Conservation (phyloP, 2,888 invertebrate species). For the Oxystoma pomonae region DNA sequence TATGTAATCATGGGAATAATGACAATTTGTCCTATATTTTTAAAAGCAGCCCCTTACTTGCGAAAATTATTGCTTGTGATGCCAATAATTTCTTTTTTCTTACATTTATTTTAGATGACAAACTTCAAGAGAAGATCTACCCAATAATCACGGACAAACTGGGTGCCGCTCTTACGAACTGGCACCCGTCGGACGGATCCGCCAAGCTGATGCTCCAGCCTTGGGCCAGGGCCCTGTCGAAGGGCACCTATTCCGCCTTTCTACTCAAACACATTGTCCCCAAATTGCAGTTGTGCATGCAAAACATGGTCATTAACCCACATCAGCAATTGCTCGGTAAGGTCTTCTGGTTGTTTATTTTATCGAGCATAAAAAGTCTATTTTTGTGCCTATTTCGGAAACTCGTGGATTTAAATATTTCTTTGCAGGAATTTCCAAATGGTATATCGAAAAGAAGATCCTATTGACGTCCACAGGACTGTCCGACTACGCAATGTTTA, state of each 20-base stretch:
- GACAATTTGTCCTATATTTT: no score
- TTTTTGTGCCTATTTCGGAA: no score
- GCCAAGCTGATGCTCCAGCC: constrained; percentile 89
- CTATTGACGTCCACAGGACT: no score
- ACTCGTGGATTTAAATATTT: constrained; percentile 8
- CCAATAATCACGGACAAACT: constrained; percentile 90
- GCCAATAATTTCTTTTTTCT: no score
- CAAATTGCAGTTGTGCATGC: constrained; percentile 72
- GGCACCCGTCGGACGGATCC: constrained; percentile 94
- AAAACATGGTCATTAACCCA: constrained; percentile 64
- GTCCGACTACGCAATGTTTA: no score
- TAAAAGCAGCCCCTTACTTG: neutral
- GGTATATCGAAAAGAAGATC: no score
- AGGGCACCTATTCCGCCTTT: constrained; percentile 74
- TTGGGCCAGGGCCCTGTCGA: constrained; percentile 67
- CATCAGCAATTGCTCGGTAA: constrained; percentile 65
- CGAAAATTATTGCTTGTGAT: neutral
- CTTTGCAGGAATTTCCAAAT: constrained; percentile 3
- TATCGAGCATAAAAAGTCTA: neutral
- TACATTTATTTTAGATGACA: constrained; percentile 37
- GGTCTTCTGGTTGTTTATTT: constrained; percentile 16
- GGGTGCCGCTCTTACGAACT: constrained; percentile 81
- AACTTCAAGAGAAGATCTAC: constrained; percentile 59
- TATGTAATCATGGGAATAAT: no score
- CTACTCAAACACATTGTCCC: constrained; percentile 84